Base-by-base conservation (phyloP, 2,888 invertebrate species). In the Drosophila mettleri region DNA sequence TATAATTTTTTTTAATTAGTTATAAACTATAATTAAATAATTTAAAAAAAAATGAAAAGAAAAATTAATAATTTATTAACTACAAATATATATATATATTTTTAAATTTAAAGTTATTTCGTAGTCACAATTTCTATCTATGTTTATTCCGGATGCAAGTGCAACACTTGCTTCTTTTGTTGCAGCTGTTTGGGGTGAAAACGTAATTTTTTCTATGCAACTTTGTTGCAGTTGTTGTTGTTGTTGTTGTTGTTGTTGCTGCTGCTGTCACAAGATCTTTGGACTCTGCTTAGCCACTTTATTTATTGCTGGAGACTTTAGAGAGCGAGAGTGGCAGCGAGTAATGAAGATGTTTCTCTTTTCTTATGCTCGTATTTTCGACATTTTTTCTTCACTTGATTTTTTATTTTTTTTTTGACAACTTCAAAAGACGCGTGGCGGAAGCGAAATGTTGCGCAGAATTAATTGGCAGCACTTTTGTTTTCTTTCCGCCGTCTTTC, bases 101-200 rank as follows among this genome's bases (percentile, higher is more conserved):
- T 24, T 24, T 24, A 24, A 24, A 5, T 4, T 6, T 24, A 24
- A 24, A 24, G 7, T 24, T n/a, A n/a, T n/a, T n/a, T n/a, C n/a
- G n/a, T n/a, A n/a, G n/a, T n/a, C n/a, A n/a, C n/a, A n/a, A 2
- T 41, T 9, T 29, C 14, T 22, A 14, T 39, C 18, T 45, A n/a
- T 57, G 60, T 58, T 54, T 74, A 69, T 74, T 60, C 74, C 74
- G 74, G 74, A 74, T 74, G 74, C 74, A 52, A 69, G 43, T 78
- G 74, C 73, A 64, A 59, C 43, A 20, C 51, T 39, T 55, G 53
- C 41, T 43, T 29, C 39, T 43, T 45, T 46, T 60, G 59, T 38
- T 46, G 54, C 51, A 60, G 73, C 63, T 71, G 71, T 61, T 41
- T 81, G 70, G 54, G 64, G 78, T n/a, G 59, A 77, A 77, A 64